Percentiles rank a stretch among this genome's conserved stretches.
phyloP scores from a whole-genome alignment of 1,140 invertebrate species.

The Rhagoletis zephyria region DNA sequence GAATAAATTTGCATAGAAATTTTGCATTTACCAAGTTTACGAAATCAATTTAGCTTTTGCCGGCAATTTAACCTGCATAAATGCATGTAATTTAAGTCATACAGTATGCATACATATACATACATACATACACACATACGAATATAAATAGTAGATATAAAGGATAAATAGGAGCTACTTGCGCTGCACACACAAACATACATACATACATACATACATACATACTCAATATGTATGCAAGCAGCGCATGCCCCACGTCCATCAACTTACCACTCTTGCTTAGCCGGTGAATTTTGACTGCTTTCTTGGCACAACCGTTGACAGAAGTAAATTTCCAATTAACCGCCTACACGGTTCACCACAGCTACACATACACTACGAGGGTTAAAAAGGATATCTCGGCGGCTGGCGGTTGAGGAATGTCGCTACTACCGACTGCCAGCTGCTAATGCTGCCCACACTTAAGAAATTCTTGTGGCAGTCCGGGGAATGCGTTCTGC shows the following conservation, averaged over 20 bases:
- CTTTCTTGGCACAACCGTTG: slow-evolving; percentile 61
- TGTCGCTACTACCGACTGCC: background rate
- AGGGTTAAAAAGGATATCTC: background rate
- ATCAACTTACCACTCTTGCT: slow-evolving; percentile 70
- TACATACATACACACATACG: slow-evolving; percentile 12
- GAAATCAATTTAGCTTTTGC: slow-evolving; percentile 47
- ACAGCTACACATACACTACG: slow-evolving; percentile 3
- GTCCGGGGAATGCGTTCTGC: background rate
- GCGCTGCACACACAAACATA: background rate
- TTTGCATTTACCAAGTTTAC: slow-evolving; percentile 43
- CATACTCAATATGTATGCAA: background rate
- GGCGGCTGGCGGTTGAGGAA: background rate
- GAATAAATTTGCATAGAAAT: slow-evolving; percentile 52
- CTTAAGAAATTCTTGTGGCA: background rate
- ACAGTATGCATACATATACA: slow-evolving; percentile 37
- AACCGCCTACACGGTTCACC: slow-evolving; percentile 46
- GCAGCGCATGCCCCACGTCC: background rate
- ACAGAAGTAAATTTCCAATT: slow-evolving; percentile 60
- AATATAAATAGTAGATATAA: background rate
- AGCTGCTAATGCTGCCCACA: background rate
- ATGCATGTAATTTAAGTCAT: slow-evolving; percentile 43
- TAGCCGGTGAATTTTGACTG: slow-evolving; percentile 73
- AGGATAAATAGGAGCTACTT: no score
- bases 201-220: background rate
- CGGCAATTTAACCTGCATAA: slow-evolving; percentile 48